A percentile compares a stretch with the other conserved stretches of the same genome.
phyloP scores from a whole-genome alignment of 2,113 vertebrate genomes.

The Rhabdornis inornatus region DNA sequence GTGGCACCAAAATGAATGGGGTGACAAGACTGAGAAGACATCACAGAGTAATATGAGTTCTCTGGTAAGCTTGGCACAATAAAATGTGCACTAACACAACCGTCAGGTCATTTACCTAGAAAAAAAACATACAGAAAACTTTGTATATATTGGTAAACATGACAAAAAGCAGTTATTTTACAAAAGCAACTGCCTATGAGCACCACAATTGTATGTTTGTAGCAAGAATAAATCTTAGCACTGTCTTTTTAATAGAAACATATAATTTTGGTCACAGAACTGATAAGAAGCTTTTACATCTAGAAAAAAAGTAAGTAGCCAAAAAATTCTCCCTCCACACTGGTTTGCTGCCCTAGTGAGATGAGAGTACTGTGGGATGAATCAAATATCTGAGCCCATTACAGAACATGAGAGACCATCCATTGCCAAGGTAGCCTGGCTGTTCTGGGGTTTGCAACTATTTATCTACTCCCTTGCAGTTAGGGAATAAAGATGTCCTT shows the following conservation, averaged over 20 bases:
- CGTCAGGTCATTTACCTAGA: neutral
- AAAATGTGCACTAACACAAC: neutral
- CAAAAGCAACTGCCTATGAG: neutral
- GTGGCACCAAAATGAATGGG: neutral
- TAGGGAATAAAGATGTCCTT: neutral
- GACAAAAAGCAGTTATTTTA: neutral
- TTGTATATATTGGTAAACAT: accelerated
- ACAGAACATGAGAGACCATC: neutral
- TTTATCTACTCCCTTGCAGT: neutral
- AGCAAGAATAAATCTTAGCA: neutral
- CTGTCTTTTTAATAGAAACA: neutral
- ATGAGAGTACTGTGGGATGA: neutral
- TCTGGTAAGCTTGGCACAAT: neutral
- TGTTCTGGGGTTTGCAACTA: neutral
- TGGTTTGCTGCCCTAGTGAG: neutral
- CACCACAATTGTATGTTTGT: neutral
- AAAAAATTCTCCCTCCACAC: neutral
- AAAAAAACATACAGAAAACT: neutral
- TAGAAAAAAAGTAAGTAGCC: neutral
- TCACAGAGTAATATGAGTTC: neutral
- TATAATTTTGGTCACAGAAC: neutral
- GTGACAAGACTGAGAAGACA: neutral
- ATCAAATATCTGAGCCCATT: neutral
- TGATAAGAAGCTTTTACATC: neutral
- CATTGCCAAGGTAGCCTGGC: neutral